A percentile compares a stretch with the other conserved stretches of the same genome.
phyloP scores from a whole-genome alignment of 64 coral and sea anemone species.

The Montipora capricornis region DNA sequence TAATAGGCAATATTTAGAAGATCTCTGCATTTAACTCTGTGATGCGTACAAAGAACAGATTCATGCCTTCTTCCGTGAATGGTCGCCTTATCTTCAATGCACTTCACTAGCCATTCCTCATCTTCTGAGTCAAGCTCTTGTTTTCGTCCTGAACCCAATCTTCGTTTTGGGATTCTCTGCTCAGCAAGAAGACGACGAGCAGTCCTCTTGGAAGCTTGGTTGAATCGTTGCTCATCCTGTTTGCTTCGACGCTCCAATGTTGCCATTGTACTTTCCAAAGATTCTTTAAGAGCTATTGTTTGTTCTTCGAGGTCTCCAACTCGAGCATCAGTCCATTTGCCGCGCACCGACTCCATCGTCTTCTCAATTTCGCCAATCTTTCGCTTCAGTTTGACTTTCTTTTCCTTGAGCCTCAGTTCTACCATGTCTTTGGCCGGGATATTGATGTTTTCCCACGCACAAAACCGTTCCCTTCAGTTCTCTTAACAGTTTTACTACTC shows the following conservation, averaged over 20 bases:
- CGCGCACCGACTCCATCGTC: slow-evolving; percentile 57
- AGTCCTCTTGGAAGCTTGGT: slow-evolving; percentile 50
- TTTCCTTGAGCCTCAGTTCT: slow-evolving; percentile 73
- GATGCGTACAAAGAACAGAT: slow-evolving; percentile 62
- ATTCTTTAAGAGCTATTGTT: slow-evolving; percentile 60
- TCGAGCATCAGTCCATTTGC: slow-evolving; percentile 61
- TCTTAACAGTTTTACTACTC: no score
- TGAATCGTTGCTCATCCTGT: slow-evolving; percentile 54
- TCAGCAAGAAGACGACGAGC: slow-evolving; percentile 57
- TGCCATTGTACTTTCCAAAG: slow-evolving; percentile 46
- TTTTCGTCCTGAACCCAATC: no score
- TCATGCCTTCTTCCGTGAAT: slow-evolving; percentile 70
- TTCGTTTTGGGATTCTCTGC: no score
- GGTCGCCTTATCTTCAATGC: no score
- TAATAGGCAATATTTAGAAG: slow-evolving; percentile 61
- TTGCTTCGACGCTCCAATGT: slow-evolving; percentile 60
- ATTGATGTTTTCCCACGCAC: slow-evolving; percentile 69
- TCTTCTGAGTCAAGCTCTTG: no score
- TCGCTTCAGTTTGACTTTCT: slow-evolving; percentile 61
- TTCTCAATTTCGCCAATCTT: slow-evolving; percentile 65
- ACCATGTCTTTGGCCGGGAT: slow-evolving; percentile 67
- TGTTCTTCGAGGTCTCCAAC: slow-evolving; percentile 65
- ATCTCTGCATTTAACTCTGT: slow-evolving; percentile 54
- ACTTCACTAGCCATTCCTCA: no score
- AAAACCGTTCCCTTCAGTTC: slow-evolving; percentile 73